Percentiles rank a stretch among this genome's conserved stretches.
Conservation (phyloP, 2,888 invertebrate genomes). For the Acanthosoma haemorrhoidale region DNA sequence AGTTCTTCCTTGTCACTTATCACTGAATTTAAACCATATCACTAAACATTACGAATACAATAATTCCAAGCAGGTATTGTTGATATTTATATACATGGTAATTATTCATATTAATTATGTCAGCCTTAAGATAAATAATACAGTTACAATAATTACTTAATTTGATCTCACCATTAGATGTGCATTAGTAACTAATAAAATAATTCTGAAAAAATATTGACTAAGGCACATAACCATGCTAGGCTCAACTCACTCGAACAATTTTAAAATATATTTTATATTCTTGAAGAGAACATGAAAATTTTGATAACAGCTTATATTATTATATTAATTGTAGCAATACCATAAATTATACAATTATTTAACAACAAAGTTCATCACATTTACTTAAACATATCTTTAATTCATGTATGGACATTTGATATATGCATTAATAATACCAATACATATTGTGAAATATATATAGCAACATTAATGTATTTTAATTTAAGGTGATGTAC, state of each 20-base stretch:
- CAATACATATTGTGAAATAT: conserved; percentile 9
- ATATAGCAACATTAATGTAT: conserved; percentile 9
- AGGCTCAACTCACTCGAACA: background rate
- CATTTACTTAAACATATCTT: conserved; percentile 24
- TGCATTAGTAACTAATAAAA: background rate
- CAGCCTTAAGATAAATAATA: background rate
- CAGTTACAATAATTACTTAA: conserved; percentile 8
- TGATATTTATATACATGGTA: conserved; percentile 11
- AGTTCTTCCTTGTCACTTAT: background rate
- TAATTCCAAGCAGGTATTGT: background rate
- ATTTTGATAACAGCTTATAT: conserved; percentile 14
- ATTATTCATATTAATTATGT: background rate
- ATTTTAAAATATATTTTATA: background rate
- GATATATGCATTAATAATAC: conserved; percentile 18
- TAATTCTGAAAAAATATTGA: conserved; percentile 13
- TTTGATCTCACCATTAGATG: background rate
- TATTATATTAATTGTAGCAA: background rate
- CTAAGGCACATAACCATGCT: conserved; percentile 24
- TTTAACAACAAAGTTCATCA: conserved; percentile 30
- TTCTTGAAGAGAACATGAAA: background rate
- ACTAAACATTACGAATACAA: conserved; percentile 13
- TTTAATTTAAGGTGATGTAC: conserved; percentile 14
- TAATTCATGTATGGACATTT: conserved; percentile 13
- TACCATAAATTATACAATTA: background rate
- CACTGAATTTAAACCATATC: conserved; percentile 17